Evolutionary conservation across 2,113 vertebrate species (phyloP).

Genomic region (Chamaetylas fuelleborni): DNA sequence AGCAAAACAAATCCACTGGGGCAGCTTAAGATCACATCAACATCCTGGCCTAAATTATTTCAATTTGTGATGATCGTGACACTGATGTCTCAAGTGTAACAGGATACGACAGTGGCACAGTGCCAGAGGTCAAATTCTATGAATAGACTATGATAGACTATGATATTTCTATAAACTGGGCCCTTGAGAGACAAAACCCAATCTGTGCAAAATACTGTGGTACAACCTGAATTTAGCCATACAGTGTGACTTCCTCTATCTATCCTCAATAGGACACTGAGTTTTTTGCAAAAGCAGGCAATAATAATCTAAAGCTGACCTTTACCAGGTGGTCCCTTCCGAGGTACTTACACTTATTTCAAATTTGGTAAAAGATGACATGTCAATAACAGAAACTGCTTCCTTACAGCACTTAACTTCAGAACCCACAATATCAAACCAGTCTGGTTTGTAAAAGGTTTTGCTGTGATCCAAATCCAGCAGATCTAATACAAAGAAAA

Average conservation of each 20-base stretch:
- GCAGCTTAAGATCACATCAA: background rate
- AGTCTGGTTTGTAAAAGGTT: slow-evolving; percentile 98
- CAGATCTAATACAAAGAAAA: slow-evolving; percentile 76
- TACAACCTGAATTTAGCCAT: background rate
- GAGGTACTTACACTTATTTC: slow-evolving; percentile 90
- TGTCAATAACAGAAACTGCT: slow-evolving; percentile 95
- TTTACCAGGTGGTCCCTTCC: background rate
- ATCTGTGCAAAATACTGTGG: background rate
- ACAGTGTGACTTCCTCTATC: background rate
- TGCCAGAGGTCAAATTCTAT: background rate
- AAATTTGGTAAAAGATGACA: slow-evolving; percentile 99
- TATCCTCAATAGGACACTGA: background rate
- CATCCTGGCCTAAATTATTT: background rate
- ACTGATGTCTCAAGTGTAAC: accelerated
- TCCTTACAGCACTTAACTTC: slow-evolving; percentile 99
- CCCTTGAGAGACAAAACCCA: background rate
- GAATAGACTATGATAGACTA: background rate
- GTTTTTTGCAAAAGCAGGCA: background rate
- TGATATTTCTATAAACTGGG: background rate
- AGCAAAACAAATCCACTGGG: background rate
- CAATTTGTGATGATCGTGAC: background rate
- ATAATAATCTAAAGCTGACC: background rate
- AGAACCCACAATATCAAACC: slow-evolving; percentile 96
- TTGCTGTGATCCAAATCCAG: slow-evolving; percentile 94
- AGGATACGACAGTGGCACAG: background rate